These are phyloP conservation scores for Oscheius sp. DNA, from an alignment of 2,888 invertebrate genomes.

Conservation along the genomic window DNA sequence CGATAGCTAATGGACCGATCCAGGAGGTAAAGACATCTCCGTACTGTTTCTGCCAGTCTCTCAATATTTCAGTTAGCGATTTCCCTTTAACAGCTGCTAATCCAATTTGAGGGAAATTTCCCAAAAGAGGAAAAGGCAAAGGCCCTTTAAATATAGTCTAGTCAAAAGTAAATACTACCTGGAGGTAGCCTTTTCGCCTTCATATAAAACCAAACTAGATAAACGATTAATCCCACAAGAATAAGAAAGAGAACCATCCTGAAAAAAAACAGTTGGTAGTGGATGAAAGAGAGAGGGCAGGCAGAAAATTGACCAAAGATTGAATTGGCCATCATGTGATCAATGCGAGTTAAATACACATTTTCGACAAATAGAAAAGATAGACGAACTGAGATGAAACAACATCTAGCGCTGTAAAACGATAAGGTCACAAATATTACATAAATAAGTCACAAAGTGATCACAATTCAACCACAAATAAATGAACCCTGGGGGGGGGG, in stretches of 20 bases:
- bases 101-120: constrained; percentile 7
- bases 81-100: not conserved
- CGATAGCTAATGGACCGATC: constrained; percentile 43
- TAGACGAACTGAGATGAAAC: not conserved
- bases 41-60: constrained; percentile 16
- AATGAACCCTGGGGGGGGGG: not conserved
- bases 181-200: not conserved
- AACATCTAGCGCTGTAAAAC: no score
- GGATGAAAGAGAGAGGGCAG: not conserved
- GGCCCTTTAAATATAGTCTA: no score
- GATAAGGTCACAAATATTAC: not conserved
- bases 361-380: not conserved
- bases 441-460: not conserved
- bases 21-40: constrained; percentile 47
- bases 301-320: not conserved
- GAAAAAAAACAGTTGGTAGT: not conserved
- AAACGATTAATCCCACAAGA: not conserved
- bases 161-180: no score
- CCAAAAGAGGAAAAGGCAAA: constrained; percentile 4
- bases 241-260: not conserved
- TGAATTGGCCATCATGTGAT: not conserved
- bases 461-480: not conserved
- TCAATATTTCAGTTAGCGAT: not conserved
- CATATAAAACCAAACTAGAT: not conserved
- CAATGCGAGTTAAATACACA: not conserved